A percentile compares a stretch with the other conserved stretches of the same genome.
phyloP scores from a whole-genome alignment of 2,113 vertebrate genomes.

The Hoplias malabaricus region DNA sequence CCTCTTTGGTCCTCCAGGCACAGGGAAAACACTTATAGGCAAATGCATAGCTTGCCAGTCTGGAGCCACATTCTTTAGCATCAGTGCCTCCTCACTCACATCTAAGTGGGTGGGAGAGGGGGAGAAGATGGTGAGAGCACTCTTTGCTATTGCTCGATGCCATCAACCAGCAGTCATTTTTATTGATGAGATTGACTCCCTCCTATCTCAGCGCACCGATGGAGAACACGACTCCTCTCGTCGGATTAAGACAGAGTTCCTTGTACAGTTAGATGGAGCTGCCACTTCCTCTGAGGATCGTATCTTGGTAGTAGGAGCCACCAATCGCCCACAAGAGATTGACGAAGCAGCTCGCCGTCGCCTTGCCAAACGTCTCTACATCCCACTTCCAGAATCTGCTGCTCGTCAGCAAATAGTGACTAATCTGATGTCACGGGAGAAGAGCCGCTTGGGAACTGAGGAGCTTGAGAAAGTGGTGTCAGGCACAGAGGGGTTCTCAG shows the following conservation, averaged over 20 bases:
- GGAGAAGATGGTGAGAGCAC: conserved; percentile 94
- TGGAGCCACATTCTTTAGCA: conserved; percentile 96
- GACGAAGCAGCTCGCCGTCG: conserved; percentile 92
- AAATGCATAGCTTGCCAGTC: conserved; percentile 97
- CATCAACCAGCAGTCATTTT: conserved; percentile 97
- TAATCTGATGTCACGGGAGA: conserved; percentile 83
- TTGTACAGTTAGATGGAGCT: conserved; percentile 94
- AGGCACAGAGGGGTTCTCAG: conserved; percentile 84
- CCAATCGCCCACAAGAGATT: conserved; percentile 93
- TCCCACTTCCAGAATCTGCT: conserved; percentile 85
- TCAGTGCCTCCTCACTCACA: conserved; percentile 94
- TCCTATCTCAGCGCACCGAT: conserved; percentile 90
- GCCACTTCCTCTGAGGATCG: conserved; percentile 90
- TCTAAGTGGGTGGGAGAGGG: conserved; percentile 98
- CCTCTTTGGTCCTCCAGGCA: conserved; percentile 93
- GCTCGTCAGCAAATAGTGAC: conserved; percentile 86
- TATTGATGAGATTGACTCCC: conserved; percentile 94
- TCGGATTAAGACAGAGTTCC: conserved; percentile 95
- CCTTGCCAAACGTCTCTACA: conserved; percentile 89
- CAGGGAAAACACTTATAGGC: conserved; percentile 95
- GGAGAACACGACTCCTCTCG: conserved; percentile 93
- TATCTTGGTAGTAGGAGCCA: conserved; percentile 92
- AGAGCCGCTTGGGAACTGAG: conserved; percentile 73
- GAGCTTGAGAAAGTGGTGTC: conserved; percentile 79
- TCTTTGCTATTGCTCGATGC: conserved; percentile 90